Evolutionary conservation across 2,888 invertebrate genomes (phyloP).

Genomic region (Scotopteryx bipunctaria): DNA sequence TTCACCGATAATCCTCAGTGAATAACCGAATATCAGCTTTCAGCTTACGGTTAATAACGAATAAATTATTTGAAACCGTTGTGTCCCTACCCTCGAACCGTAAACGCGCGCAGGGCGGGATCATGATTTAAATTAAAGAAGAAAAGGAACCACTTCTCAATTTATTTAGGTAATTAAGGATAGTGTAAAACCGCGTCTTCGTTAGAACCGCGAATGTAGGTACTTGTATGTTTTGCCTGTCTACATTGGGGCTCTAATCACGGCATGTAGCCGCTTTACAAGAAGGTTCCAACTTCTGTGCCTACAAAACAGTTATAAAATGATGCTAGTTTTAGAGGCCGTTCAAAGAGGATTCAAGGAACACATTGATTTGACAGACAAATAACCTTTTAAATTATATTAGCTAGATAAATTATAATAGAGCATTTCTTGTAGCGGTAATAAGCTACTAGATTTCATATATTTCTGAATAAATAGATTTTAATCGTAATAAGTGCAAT

Average conservation of each 20-base stretch:
- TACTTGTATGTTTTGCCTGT: too few relatives aligned
- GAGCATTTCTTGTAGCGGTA: slow-evolving; percentile 15
- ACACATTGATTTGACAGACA: not conserved
- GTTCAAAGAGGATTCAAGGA: slow-evolving; percentile 1
- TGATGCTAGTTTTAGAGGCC: slow-evolving; percentile 8
- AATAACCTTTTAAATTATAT: slow-evolving; percentile 1
- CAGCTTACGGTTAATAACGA: too few relatives aligned
- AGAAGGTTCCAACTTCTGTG: not conserved
- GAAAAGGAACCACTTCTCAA: too few relatives aligned
- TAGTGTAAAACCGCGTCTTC: too few relatives aligned
- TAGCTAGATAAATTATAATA: slow-evolving; percentile 13
- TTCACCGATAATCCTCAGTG: too few relatives aligned
- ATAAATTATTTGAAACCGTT: too few relatives aligned
- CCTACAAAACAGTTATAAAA: not conserved
- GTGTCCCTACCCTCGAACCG: too few relatives aligned
- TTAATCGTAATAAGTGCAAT: slow-evolving; percentile 16
- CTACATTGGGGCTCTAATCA: not conserved
- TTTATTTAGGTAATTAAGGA: too few relatives aligned
- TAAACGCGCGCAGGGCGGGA: too few relatives aligned
- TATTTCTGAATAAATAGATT: slow-evolving; percentile 18
- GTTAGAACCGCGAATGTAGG: too few relatives aligned
- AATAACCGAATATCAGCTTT: too few relatives aligned
- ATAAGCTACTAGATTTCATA: slow-evolving; percentile 18
- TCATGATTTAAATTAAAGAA: too few relatives aligned
- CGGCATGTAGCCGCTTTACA: not conserved